These are phyloP conservation scores for Synanthedon andrenaeformis DNA, from an alignment of 2,888 invertebrate species.

Conservation along the genomic window DNA sequence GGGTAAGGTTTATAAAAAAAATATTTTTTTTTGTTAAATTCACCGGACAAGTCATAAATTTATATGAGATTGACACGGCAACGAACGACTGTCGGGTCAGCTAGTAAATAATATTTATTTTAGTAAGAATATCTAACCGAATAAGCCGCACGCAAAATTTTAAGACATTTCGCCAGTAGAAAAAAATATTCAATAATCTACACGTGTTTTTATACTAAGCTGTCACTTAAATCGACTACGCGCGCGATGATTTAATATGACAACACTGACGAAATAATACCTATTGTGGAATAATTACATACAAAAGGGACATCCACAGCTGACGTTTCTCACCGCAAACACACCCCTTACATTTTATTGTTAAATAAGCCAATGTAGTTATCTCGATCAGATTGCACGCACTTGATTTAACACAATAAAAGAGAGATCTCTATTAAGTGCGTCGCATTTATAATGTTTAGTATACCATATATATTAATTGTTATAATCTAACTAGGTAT, in stretches of 20 bases:
- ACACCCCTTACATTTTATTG: slow-evolving; percentile 16
- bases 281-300: slow-evolving; percentile 47
- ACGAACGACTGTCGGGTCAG: too few species aligned
- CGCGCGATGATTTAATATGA: slow-evolving; percentile 54
- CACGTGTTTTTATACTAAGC: slow-evolving; percentile 4
- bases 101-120: too few species aligned
- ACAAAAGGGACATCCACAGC: slow-evolving; percentile 36
- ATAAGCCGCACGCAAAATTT: too few species aligned
- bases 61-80: too few species aligned
- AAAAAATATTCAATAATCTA: too few species aligned
- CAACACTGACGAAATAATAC: slow-evolving; percentile 49
- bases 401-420: slow-evolving; percentile 12
- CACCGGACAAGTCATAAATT: too few species aligned
- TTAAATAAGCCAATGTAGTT: slow-evolving; percentile 12
- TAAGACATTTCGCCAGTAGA: too few species aligned
- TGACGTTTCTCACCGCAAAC: slow-evolving; percentile 21
- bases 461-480: slow-evolving; percentile 1
- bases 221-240: slow-evolving; percentile 40
- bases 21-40: too few species aligned
- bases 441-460: slow-evolving; percentile 1
- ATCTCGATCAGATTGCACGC: slow-evolving; percentile 11
- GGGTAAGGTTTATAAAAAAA: too few species aligned
- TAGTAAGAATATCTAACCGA: too few species aligned
- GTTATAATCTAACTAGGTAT: not conserved
- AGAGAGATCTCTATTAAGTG: slow-evolving; percentile 1